These are phyloP conservation scores for Criorhina ranunculi DNA, from an alignment of 2,888 invertebrate species.

Conservation along the genomic window DNA sequence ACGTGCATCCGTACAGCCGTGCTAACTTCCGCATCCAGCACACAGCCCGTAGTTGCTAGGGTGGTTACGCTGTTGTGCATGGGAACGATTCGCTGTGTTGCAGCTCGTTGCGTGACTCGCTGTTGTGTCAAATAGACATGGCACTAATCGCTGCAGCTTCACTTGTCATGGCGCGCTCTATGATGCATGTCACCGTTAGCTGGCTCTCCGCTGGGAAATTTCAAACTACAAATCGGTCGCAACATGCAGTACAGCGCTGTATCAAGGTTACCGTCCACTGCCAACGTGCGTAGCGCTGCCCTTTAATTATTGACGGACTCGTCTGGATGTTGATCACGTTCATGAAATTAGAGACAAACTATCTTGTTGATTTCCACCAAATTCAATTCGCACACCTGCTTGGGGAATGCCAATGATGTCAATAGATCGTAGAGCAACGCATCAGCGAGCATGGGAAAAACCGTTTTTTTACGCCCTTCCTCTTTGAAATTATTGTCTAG, in stretches of 20 bases:
- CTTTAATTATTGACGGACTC: too few relatives aligned
- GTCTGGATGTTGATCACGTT: too few relatives aligned
- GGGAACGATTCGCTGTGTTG: constrained; percentile 19
- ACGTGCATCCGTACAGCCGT: too few relatives aligned
- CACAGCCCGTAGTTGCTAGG: constrained; percentile 1
- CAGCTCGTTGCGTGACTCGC: constrained; percentile 1
- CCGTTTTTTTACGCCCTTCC: constrained; percentile 52
- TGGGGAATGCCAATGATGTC: constrained; percentile 70
- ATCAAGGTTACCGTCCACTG: constrained; percentile 65
- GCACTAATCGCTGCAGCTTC: constrained; percentile 47
- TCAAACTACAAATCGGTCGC: constrained; percentile 58
- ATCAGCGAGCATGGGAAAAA: constrained; percentile 44
- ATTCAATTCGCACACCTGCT: constrained; percentile 57
- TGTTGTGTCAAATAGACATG: constrained; percentile 1
- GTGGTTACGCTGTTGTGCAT: neutral
- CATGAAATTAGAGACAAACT: constrained; percentile 35
- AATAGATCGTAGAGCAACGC: constrained; percentile 70
- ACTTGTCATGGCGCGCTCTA: constrained; percentile 47
- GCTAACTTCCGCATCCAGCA: too few relatives aligned
- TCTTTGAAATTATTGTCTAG: constrained; percentile 53
- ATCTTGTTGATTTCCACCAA: constrained; percentile 52
- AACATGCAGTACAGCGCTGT: constrained; percentile 62
- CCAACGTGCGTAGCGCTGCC: too few relatives aligned
- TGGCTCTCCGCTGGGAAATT: constrained; percentile 50
- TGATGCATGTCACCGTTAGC: constrained; percentile 43